These are phyloP conservation scores for Trissolcus brochymenae DNA, from an alignment of 2,888 invertebrate species.

Conservation along the genomic window DNA sequence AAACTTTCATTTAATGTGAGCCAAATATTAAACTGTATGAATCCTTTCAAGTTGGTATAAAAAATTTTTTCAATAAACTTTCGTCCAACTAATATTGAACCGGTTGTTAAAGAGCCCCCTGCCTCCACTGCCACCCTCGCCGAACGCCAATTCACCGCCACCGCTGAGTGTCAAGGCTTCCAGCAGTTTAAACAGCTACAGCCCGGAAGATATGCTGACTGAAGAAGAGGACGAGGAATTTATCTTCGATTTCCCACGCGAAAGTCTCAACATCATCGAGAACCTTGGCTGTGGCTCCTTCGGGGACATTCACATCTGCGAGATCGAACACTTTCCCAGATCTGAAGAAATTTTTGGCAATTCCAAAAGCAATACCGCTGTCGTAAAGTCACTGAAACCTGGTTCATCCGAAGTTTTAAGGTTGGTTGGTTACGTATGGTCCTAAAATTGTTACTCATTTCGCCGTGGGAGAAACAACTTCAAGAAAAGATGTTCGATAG, in stretches of 20 bases:
- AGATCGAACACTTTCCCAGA: constrained; percentile 77
- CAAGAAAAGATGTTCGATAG: too few species aligned
- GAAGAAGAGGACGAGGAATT: constrained; percentile 77
- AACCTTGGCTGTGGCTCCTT: constrained; percentile 87
- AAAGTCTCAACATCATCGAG: constrained; percentile 85
- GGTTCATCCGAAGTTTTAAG: constrained; percentile 79
- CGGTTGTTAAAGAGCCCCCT: constrained; percentile 69
- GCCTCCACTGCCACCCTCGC: constrained; percentile 75
- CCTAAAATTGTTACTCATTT: too few species aligned
- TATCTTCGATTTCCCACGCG: constrained; percentile 82
- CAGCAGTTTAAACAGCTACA: constrained; percentile 75
- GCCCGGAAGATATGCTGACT: constrained; percentile 77
- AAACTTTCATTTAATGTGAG: too few species aligned
- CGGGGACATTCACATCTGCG: constrained; percentile 85
- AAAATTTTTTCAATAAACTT: constrained; percentile 41
- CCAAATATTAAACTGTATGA: too few species aligned
- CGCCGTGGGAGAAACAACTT: too few species aligned
- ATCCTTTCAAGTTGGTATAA: neutral
- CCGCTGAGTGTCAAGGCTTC: constrained; percentile 74
- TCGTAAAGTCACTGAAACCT: constrained; percentile 84
- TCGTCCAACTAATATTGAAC: constrained; percentile 44
- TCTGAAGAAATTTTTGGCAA: constrained; percentile 72
- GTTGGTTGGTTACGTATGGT: constrained; percentile 58
- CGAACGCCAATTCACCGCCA: constrained; percentile 74
- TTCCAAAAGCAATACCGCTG: constrained; percentile 79